Conservation (phyloP, 2,888 invertebrate species). For the Cantharis nigra region DNA sequence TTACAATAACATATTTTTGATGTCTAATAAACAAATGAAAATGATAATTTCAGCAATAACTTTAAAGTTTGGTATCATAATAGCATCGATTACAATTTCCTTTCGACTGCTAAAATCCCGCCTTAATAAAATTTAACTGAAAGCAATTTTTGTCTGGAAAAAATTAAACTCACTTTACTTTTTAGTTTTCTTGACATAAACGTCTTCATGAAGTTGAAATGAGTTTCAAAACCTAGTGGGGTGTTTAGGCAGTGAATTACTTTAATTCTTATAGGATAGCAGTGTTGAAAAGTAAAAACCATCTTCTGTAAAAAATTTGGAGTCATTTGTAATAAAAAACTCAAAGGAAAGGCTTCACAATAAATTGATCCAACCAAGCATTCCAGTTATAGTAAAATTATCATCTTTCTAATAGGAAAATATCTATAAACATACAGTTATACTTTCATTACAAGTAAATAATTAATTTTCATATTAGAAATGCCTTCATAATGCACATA, state of each 20-base stretch:
- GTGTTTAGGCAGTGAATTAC: slow-evolving; percentile 42
- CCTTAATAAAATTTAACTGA: no score
- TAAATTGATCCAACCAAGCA: slow-evolving; percentile 59
- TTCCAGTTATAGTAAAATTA: slow-evolving; percentile 58
- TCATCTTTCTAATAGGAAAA: slow-evolving; percentile 64
- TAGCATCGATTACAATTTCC: no score
- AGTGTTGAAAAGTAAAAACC: slow-evolving; percentile 35
- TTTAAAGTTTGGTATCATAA: no score
- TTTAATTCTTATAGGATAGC: no score
- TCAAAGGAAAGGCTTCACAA: slow-evolving; percentile 58
- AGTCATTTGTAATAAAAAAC: slow-evolving; percentile 56
- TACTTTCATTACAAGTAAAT: not conserved
- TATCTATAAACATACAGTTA: slow-evolving; percentile 60
- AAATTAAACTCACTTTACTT: not conserved
- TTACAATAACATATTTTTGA: no score
- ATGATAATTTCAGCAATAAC: no score
- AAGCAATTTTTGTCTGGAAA: no score
- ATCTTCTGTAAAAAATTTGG: slow-evolving; percentile 63
- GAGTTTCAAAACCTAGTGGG: not conserved
- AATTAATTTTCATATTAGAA: no score
- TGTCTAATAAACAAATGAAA: no score
- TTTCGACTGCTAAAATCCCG: no score
- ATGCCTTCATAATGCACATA: no score
- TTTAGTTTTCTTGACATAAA: not conserved
- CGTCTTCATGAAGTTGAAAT: not conserved